phyloP scores from a whole-genome alignment of 2,113 vertebrate species.

The Amazona vittata region DNA sequence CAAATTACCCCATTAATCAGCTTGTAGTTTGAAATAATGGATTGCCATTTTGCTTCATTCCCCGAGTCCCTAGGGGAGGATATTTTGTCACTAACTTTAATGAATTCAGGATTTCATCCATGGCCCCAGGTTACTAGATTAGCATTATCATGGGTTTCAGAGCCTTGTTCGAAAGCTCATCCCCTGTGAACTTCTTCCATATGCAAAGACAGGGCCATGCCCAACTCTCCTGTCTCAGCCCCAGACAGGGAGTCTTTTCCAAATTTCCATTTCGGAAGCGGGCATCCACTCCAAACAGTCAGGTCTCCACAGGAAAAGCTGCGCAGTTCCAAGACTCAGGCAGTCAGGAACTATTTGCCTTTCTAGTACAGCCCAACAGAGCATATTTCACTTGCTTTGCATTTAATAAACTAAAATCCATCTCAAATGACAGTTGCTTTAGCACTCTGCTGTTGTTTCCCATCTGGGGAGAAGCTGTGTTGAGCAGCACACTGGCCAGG shows the following conservation, averaged over 20 bases:
- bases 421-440: not conserved
- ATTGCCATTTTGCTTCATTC: conserved; percentile 41
- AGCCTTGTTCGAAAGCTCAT: not conserved
- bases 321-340: not conserved
- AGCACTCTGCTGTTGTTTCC: not conserved
- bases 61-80: not conserved
- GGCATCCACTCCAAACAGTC: rapidly evolving
- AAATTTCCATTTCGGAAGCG: not conserved
- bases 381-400: rapidly evolving
- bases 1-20: conserved; percentile 54
- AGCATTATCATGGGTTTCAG: conserved; percentile 41
- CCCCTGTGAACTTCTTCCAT: conserved; percentile 24
- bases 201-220: not conserved
- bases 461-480: not conserved
- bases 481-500: not conserved
- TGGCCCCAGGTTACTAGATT: conserved; percentile 53
- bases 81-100: conserved; percentile 62
- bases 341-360: not conserved
- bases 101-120: conserved; percentile 66
- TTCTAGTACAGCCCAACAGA: not conserved
- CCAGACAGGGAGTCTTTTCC: not conserved
- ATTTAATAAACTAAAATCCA: not conserved
- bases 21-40: conserved; percentile 47
- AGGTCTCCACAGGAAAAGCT: not conserved
- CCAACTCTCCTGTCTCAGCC: not conserved